phyloP scores from a whole-genome alignment of 30 jellyfish, hydroid and myxozoan genomes.

The Turritopsis dohrnii region DNA sequence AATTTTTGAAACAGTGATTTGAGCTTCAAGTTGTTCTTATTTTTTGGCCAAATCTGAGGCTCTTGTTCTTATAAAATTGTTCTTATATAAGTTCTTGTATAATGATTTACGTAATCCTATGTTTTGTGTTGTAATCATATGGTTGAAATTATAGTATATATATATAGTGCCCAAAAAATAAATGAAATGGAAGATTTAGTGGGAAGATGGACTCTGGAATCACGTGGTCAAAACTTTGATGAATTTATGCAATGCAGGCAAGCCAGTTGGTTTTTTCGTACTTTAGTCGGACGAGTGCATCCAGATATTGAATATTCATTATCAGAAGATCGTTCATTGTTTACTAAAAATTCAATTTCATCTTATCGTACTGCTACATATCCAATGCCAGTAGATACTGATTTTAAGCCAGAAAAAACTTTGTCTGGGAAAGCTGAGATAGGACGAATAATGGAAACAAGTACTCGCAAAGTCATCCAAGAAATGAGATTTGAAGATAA shows the following conservation, averaged over 20 bases:
- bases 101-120: no score
- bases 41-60: no score
- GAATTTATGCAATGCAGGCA: conserved; percentile 28
- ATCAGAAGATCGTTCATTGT: conserved; percentile 15
- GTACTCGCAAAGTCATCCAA: conserved; percentile 36
- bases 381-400: conserved; percentile 26
- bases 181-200: conserved; percentile 31
- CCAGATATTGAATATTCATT: conserved; percentile 31
- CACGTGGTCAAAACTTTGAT: conserved; percentile 28
- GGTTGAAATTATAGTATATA: no score
- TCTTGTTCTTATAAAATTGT: no score
- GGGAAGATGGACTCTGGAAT: conserved; percentile 37
- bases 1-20: no score
- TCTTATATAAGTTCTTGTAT: no score
- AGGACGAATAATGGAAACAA: conserved; percentile 39
- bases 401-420: conserved; percentile 34
- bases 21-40: no score
- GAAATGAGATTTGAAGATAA: conserved; percentile 34
- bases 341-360: conserved; percentile 27
- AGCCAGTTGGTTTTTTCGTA: conserved; percentile 29
- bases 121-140: no score
- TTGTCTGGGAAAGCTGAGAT: conserved; percentile 39
- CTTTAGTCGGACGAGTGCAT: conserved; percentile 17
- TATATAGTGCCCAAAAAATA: background rate
- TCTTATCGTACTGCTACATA: conserved; percentile 13